Conservation (phyloP, 2,888 invertebrate species). For the Mythimna impura region DNA sequence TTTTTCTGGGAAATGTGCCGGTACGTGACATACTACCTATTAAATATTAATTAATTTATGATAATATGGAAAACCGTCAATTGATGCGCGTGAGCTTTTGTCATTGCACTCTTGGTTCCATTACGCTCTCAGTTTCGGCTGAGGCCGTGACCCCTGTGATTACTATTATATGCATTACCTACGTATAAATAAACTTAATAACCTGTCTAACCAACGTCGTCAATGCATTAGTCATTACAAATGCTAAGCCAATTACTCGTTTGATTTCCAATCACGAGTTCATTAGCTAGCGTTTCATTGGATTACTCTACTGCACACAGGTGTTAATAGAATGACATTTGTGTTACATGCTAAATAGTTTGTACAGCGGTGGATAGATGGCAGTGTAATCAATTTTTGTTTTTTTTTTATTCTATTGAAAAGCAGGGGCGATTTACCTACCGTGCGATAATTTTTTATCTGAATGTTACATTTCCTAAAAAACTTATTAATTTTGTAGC, state of each 20-base stretch:
- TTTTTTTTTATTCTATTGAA: not conserved
- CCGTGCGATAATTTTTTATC: not conserved
- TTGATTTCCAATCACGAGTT: constrained; percentile 57
- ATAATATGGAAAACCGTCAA: not conserved
- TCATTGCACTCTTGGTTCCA: not conserved
- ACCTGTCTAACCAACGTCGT: not conserved
- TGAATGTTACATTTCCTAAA: not conserved
- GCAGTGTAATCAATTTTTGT: not conserved
- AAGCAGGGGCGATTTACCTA: not conserved
- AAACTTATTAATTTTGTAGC: too few relatives aligned
- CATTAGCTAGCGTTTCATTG: constrained; percentile 55
- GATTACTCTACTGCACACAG: constrained; percentile 10
- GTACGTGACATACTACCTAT: not conserved
- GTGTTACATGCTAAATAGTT: constrained; percentile 9
- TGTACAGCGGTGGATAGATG: not conserved
- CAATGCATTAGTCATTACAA: constrained; percentile 23
- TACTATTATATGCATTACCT: not conserved
- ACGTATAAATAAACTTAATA: not conserved
- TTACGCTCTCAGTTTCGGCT: not conserved
- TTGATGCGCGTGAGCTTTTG: not conserved
- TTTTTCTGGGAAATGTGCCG: not conserved
- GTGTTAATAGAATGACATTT: constrained; percentile 10
- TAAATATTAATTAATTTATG: not conserved
- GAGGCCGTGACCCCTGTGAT: not conserved
- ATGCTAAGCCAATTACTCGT: constrained; percentile 51